These are phyloP conservation scores for Erpobdella octoculata DNA, from an alignment of 2,888 invertebrate species.

Conservation along the genomic window DNA sequence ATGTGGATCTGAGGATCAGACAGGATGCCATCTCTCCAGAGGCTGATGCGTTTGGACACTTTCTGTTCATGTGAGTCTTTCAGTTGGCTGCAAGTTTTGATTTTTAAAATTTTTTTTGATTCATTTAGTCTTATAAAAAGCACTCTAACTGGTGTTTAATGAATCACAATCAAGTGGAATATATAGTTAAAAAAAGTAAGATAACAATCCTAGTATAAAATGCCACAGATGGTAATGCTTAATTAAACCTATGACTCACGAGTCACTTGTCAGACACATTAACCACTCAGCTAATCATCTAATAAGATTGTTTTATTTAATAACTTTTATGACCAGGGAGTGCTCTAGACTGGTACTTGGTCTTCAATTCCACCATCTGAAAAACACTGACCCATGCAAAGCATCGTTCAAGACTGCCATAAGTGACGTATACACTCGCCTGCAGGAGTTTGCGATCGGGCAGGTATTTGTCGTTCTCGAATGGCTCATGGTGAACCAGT, in stretches of 20 bases:
- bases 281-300: no score
- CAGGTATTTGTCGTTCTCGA: slow-evolving; percentile 36
- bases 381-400: slow-evolving; percentile 30
- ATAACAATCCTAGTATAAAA: no score
- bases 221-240: no score
- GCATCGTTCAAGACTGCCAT: slow-evolving; percentile 32
- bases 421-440: slow-evolving; percentile 26
- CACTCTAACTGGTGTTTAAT: no score
- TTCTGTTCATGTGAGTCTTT: slow-evolving; percentile 34
- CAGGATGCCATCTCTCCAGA: slow-evolving; percentile 23
- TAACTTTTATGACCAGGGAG: slow-evolving; percentile 31
- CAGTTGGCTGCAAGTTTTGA: neutral
- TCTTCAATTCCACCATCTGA: slow-evolving; percentile 36
- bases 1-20: slow-evolving; percentile 26
- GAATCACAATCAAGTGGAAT: no score
- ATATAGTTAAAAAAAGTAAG: no score
- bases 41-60: slow-evolving; percentile 33
- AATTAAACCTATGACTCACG: no score
- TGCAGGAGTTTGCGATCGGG: slow-evolving; percentile 30
- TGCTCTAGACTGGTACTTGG: slow-evolving; percentile 37
- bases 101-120: neutral
- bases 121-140: no score
- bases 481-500: slow-evolving; percentile 40
- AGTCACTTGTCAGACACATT: no score
- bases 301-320: neutral